Base-by-base conservation (phyloP, 2,888 invertebrate species). In the Noctuana brunneofusca region DNA sequence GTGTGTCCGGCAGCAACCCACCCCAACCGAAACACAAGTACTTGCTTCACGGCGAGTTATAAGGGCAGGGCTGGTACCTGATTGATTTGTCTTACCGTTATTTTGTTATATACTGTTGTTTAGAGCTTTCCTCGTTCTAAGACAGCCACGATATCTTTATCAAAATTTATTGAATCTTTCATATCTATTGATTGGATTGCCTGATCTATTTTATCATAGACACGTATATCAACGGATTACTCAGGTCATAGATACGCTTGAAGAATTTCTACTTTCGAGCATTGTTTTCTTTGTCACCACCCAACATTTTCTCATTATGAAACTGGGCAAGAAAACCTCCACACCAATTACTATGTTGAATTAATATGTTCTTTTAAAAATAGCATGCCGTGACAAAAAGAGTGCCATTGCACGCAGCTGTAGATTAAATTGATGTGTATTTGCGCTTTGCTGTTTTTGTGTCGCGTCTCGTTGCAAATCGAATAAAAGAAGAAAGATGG, bases 391-490 rank as follows among this genome's bases (percentile, higher is more conserved):
- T 48, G 48, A 38, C 35, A 60, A 59, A 48, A 54, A 60, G 48
- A 24, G 54, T 22, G 46, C 54, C 53, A 54, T 48, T 35, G 24
- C 60, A 60, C 35, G 60, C 60, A 60, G 53, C 60, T 60, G 53
- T 54, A 38, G 30, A 48, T 35, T 46, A 54, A 60, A 54, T 48
- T 59, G 32, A 53, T 53, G 43, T 48, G 20, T 48, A 48, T 48
- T 60, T 20, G 60, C 54, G 54, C 35, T 54, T 54, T 48, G 54
- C 60, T 16, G 54, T 60, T 60, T 60, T 60, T 60, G 48, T 24
- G 18, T 12, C n/a, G 24, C 11, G 27, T 46, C 6, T 30, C 35
- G 48, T 5, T 32, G 38, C 48, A 54, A 60, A 60, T 60, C 24
- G 62, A 71, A 53, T 46, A 43, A 59, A 59, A 53, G 14, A 32